A percentile compares a stretch with the other conserved stretches of the same genome.
Conservation (phyloP, 2,113 vertebrate genomes). For the Saimiri boliviensis region DNA sequence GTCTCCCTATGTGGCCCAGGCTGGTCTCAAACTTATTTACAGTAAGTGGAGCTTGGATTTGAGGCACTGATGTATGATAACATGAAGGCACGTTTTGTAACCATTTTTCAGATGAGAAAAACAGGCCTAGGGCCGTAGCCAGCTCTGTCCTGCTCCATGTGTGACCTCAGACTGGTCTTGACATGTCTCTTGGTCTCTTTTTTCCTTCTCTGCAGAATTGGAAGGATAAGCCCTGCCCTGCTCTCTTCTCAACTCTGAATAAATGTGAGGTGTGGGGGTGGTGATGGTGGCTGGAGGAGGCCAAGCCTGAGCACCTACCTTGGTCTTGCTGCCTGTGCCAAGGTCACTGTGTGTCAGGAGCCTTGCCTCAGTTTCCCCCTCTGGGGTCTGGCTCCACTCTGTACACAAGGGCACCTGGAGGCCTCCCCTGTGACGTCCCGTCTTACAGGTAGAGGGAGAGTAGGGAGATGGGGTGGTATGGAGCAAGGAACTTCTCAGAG, state of each 20-base stretch:
- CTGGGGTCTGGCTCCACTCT: neutral
- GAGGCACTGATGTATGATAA: neutral
- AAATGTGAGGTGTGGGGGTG: neutral
- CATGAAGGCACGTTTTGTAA: neutral
- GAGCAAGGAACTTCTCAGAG: neutral
- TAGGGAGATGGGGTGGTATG: fast-evolving
- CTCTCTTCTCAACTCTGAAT: neutral
- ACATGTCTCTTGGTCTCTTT: neutral
- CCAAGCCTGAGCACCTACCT: neutral
- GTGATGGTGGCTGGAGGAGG: neutral
- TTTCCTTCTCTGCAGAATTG: neutral
- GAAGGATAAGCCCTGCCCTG: neutral
- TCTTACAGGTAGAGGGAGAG: neutral
- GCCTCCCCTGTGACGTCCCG: neutral
- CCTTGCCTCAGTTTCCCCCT: neutral
- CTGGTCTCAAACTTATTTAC: too few relatives aligned
- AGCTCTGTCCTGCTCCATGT: neutral
- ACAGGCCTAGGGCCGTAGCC: neutral
- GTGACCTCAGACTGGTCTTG: neutral
- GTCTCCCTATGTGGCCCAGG: too few relatives aligned
- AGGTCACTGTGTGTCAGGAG: neutral
- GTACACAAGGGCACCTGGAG: neutral
- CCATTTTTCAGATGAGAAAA: constrained; percentile 9
- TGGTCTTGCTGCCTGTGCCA: neutral
- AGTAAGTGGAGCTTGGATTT: neutral